Evolutionary conservation across 2,797 vertebrate species (phyloP), one percentile per base, ranked within the genome.

Genomic region (Sebastes itinus): DNA sequence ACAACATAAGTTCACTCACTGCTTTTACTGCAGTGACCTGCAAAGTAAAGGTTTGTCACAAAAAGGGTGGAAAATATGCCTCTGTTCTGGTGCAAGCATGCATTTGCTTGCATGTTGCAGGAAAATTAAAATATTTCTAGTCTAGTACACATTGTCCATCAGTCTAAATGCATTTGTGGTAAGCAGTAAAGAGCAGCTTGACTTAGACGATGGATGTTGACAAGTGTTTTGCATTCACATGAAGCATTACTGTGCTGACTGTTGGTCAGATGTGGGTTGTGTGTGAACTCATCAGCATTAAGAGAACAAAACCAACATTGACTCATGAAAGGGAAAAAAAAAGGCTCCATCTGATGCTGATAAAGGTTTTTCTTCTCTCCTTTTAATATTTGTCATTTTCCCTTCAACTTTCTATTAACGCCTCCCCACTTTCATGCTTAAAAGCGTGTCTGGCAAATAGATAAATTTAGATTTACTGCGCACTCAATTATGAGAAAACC

Each of bases 241-340:
- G 52, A 66, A 42, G 33, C 76, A 80, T 83, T 80, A 42, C 62
- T 27, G 62, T 64, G 54, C 13, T 77, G 69, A 78, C 55, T 60
- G 49, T 20, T 46, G 65, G 72, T 72, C 65, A 69, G 54, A 82
- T 35, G 69, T 60, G 66, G 68, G 22, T 46, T 81, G 33, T n/a
- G 32, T 78, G 78, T 78, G 28, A 83, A 76, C 55, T 55, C 33
- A 67, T 60, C 16, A 72, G n/a, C 7, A 2, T 46, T 42, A 9
- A 67, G 20, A 42, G 30, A 75, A 65, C 8, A 38, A 69, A 86
- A 62, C 35, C 35, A 42, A 55, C 77, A 75, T 18, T 49, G 79
- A 54, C 18, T 64, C n/a, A 72, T 46, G 11, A 75, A 30, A 52
- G 14, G 4, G 22, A 59, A 55, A 42, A 65, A 65, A 38, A 68